Evolutionary conservation across 2,797 vertebrate genomes (phyloP), one percentile per base, ranked within the genome.

Genomic region (Dendrocincla tyrannina): DNA sequence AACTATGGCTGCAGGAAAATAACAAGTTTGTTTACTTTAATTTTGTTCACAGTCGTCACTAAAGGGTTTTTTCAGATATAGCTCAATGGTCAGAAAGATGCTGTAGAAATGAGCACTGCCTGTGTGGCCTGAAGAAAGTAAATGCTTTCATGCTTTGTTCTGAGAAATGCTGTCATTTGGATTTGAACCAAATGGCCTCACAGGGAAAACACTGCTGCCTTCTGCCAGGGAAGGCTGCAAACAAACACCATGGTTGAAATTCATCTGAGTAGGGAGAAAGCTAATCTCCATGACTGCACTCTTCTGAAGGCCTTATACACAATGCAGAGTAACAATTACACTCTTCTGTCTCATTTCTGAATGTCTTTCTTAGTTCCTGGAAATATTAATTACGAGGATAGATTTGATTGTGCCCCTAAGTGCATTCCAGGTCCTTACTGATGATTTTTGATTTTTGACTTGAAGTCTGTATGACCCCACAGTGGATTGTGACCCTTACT

Each of bases 151-250:
- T 82, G 72, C 37, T 92, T 93, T 92, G n/a, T 82, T 92, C 89
- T 78, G 76, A 63, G 37, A 85, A 89, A 88, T 32, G 67, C 49
- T 80, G 49, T 80, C 44, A 63, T 83, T 92, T 93, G 87, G 68
- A 74, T 67, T 80, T 60, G n/a, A 78, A 92, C 41, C 81, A 93
- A 95, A 76, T 56, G 46, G 33, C 64, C 93, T 93, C 82, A 83
- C 44, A 70, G 82, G 69, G 68, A 91, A 93, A 92, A 92, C 41
- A 55, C 28, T 83, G 37, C 53, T 13, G 6, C 7, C 50, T 83
- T 93, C 58, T 86, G 76, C 88, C 77, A 94, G 74, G 50, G 37
- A 72, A n/a, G 27, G 41, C 62, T 93, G 66, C 67, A 92, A 94
- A 89, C 37, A 85, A 73, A 84, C 52, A 70, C 25, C 18, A 13